Base-by-base conservation (phyloP, 2,113 vertebrate genomes). In the Puma concolor region DNA sequence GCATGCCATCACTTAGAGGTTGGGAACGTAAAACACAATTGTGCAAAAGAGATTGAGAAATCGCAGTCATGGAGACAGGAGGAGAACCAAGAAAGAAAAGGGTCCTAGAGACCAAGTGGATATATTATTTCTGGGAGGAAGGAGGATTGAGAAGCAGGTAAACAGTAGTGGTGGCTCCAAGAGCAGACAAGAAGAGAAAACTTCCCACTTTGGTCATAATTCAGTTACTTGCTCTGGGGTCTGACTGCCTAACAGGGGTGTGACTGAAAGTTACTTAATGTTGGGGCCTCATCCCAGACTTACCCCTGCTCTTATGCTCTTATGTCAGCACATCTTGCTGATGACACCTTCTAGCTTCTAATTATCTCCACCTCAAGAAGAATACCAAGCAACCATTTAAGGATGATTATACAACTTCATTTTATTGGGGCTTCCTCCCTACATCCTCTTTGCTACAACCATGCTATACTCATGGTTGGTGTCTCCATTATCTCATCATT, bases 311-410 rank as follows among this genome's bases (percentile, higher is more conserved):
- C 41, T 60, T 17, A 60, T 57, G 63, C 57, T 60, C 57, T 60
- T 6, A 6, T 13, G 25, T 25, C 38, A 85, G 72, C 36, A 0
- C 72, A 52, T 72, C 54, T 57, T 44, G 14, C 57, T 60, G 38
- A 7, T 83, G 86, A 87, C 48, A 63, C 3, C 21, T 74, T 92
- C 12, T 69, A 38, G 11, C 72, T 91, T 60, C 71, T 85, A 84
- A 66, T 74, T 90, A 71, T 87, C 91, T 94, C 52, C 48, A 80
- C 50, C 41, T 93, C 66, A 91, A 95, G 54, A 54, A 77, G 54
- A 92, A 60, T 76, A 52, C 6, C n/a, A 76, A 80, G 44, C 16
- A 94, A 79, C 15, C 23, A 95, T 48, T 91, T 76, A 27, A 91
- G 33, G 41, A 36, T 81, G 69, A 92, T 84, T 94, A 66, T 15